phyloP scores from a whole-genome alignment of 2,113 vertebrate species.

The Thunnus maccoyii region DNA sequence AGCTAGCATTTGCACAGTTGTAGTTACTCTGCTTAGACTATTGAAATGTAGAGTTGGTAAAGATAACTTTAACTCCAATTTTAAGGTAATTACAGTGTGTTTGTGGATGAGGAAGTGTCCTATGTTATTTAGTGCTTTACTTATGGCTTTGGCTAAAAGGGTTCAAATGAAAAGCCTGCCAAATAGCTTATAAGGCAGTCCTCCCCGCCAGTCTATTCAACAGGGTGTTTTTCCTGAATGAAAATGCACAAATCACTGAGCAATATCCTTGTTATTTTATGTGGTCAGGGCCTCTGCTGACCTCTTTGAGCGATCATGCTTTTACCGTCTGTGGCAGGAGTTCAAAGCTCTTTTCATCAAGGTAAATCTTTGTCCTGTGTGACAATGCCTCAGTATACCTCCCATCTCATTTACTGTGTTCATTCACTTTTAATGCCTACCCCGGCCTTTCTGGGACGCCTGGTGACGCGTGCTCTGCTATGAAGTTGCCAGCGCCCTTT shows the following conservation, averaged over 20 bases:
- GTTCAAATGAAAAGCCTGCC: constrained; percentile 19
- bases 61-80: constrained; percentile 17
- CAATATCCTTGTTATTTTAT: constrained; percentile 67
- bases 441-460: constrained; percentile 44
- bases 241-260: constrained; percentile 69
- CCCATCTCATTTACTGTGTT: constrained; percentile 60
- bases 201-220: constrained; percentile 36
- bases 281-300: constrained; percentile 62
- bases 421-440: constrained; percentile 66
- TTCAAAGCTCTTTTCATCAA: constrained; percentile 69
- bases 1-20: not conserved
- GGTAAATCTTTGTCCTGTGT: constrained; percentile 62
- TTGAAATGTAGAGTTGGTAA: constrained; percentile 9
- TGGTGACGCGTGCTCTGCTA: constrained; percentile 34
- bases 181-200: constrained; percentile 42
- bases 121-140: constrained; percentile 28
- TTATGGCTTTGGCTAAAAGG: constrained; percentile 21
- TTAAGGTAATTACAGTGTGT: constrained; percentile 51
- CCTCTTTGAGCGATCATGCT: constrained; percentile 47
- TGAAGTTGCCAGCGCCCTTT: constrained; percentile 54
- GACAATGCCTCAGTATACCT: constrained; percentile 54
- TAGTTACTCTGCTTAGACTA: constrained; percentile 13
- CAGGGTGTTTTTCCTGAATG: constrained; percentile 62
- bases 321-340: constrained; percentile 46
- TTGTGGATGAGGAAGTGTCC: constrained; percentile 30